Percentiles rank a stretch among this genome's conserved stretches.
Conservation (phyloP, 1,140 invertebrate species). For the Phenacoccus solenopsis region DNA sequence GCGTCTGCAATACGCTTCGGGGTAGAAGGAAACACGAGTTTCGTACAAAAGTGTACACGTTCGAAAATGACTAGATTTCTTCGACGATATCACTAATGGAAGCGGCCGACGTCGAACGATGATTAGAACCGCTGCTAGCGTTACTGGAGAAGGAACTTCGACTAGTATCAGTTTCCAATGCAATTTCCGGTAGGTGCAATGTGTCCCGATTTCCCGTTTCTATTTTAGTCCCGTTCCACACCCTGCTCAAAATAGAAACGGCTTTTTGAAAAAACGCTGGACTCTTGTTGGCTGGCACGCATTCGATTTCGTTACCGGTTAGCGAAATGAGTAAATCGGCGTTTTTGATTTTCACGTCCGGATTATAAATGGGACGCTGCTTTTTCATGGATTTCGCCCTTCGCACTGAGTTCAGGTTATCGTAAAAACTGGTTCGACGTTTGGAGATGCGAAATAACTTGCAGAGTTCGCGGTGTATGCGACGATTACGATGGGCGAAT, state of each 20-base stretch:
- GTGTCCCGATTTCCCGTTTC: neutral
- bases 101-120: slow-evolving; percentile 37
- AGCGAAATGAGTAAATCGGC: slow-evolving; percentile 25
- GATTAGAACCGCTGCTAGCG: slow-evolving; percentile 34
- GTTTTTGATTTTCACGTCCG: slow-evolving; percentile 24
- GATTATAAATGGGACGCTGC: slow-evolving; percentile 24
- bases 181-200: slow-evolving; percentile 37
- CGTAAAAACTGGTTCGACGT: slow-evolving; percentile 30
- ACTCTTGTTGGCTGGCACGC: neutral
- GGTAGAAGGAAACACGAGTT: neutral
- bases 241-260: neutral
- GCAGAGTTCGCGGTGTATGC: slow-evolving; percentile 55
- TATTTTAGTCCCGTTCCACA: neutral
- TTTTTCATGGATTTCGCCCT: slow-evolving; percentile 1
- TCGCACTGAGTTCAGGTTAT: slow-evolving; percentile 24
- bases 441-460: slow-evolving; percentile 43
- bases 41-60: neutral
- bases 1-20: neutral
- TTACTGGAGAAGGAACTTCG: slow-evolving; percentile 41
- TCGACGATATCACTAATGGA: slow-evolving; percentile 21
- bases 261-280: neutral
- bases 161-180: slow-evolving; percentile 37
- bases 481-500: slow-evolving; percentile 61
- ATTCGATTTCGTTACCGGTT: neutral
- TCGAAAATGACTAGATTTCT: neutral